Percentiles rank a stretch among this genome's conserved stretches.
phyloP scores from a whole-genome alignment of 2,113 vertebrate species.

The Pygathrix nemaeus region DNA sequence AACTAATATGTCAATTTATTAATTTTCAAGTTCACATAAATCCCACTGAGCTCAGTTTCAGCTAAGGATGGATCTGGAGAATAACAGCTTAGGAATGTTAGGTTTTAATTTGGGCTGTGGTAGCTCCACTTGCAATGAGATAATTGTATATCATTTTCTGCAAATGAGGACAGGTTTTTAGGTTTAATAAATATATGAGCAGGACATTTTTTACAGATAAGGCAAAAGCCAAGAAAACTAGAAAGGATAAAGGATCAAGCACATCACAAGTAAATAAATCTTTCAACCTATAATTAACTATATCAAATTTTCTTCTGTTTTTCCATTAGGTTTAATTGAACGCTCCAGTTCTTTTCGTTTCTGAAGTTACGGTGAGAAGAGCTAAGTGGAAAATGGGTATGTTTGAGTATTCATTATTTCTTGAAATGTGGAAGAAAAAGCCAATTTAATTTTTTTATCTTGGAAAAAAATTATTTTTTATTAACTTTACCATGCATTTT shows the following conservation, averaged over 20 bases:
- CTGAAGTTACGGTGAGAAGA: background rate
- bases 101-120: conserved; percentile 69
- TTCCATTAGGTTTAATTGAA: background rate
- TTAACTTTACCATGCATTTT: background rate
- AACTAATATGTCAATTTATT: conserved; percentile 74
- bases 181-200: conserved; percentile 56
- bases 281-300: conserved; percentile 9
- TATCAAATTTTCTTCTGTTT: background rate
- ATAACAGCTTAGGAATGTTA: conserved; percentile 24
- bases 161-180: conserved; percentile 43
- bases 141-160: conserved; percentile 47
- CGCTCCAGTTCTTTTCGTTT: background rate
- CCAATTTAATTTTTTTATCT: background rate
- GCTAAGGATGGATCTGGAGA: conserved; percentile 31
- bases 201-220: background rate
- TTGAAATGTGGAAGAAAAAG: background rate
- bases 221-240: background rate
- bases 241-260: background rate
- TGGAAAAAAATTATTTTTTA: background rate
- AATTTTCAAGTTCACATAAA: conserved; percentile 76
- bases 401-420: background rate
- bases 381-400: background rate
- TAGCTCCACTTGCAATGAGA: conserved; percentile 12
- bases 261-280: background rate
- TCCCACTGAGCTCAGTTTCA: conserved; percentile 51